Conservation (phyloP, 2,113 vertebrate genomes). For the Spea bombifrons region DNA sequence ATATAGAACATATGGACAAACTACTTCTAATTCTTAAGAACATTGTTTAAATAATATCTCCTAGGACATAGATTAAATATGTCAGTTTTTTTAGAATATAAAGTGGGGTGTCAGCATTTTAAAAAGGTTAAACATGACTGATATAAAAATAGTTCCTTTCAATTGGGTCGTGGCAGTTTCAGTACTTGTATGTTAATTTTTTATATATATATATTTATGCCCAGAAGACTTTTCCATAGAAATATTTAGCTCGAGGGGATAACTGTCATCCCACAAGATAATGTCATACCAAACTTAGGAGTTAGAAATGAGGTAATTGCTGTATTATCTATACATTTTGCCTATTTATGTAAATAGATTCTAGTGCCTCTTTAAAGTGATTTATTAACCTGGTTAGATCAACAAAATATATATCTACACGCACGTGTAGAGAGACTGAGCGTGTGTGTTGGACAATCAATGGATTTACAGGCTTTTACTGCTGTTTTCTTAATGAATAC, state of each 20-base stretch:
- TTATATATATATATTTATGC: slow-evolving; percentile 63
- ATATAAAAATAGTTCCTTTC: slow-evolving; percentile 62
- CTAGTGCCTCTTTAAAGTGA: no score
- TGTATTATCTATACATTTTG: no score
- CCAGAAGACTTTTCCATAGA: slow-evolving; percentile 56
- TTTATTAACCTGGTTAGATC: no score
- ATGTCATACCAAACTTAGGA: slow-evolving; percentile 58
- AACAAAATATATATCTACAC: no score
- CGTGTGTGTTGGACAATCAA: no score
- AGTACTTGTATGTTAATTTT: slow-evolving; percentile 69
- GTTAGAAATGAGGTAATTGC: slow-evolving; percentile 1
- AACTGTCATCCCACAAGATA: slow-evolving; percentile 66
- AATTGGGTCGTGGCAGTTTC: slow-evolving; percentile 67
- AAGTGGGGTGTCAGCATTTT: neutral
- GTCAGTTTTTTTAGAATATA: slow-evolving; percentile 60
- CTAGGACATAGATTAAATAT: slow-evolving; percentile 67
- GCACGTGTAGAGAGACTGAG: no score
- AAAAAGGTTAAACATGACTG: slow-evolving; percentile 3
- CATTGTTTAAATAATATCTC: neutral
- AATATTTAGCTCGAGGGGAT: slow-evolving; percentile 64
- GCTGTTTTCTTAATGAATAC: no score
- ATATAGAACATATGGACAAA: neutral
- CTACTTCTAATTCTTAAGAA: neutral
- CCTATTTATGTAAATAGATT: no score
- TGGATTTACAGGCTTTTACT: no score